Percentiles rank a stretch among this genome's conserved stretches.
Evolutionary conservation across 2,113 vertebrate species (phyloP).

Genomic region (Leptocoma aspasia): DNA sequence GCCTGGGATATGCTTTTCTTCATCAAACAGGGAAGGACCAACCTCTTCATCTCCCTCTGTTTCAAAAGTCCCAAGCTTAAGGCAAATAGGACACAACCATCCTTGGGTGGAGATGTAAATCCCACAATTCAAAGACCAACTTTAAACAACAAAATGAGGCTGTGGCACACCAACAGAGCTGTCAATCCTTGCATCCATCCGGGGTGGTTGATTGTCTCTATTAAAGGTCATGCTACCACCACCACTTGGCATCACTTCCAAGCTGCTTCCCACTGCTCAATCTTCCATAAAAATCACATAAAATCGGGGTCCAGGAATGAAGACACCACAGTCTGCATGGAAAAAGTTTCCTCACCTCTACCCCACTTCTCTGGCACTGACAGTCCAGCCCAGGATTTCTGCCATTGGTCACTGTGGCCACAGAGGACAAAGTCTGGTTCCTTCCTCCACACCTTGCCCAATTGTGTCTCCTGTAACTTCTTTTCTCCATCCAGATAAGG

Average conservation of each 20-base stretch:
- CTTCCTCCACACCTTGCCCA: neutral
- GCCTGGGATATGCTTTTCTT: neutral
- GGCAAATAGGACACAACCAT: neutral
- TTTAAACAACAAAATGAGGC: neutral
- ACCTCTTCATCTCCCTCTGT: neutral
- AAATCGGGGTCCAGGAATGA: neutral
- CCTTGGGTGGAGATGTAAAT: neutral
- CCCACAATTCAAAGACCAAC: neutral
- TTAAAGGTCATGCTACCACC: neutral
- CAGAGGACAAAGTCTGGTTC: fast-evolving
- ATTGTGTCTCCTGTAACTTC: neutral
- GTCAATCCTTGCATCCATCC: neutral
- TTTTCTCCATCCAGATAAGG: neutral
- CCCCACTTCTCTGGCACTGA: fast-evolving
- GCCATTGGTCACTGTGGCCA: neutral
- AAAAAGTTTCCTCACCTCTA: neutral
- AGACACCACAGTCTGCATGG: neutral
- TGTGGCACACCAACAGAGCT: neutral
- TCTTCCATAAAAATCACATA: neutral
- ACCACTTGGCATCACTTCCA: neutral
- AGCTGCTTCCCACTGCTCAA: neutral
- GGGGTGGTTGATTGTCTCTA: neutral
- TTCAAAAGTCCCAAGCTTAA: neutral
- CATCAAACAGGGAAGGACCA: neutral
- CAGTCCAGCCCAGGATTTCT: neutral